Evolutionary conservation across 1,140 invertebrate species (phyloP).

Genomic region (Ceratoteleas bidentatus): DNA sequence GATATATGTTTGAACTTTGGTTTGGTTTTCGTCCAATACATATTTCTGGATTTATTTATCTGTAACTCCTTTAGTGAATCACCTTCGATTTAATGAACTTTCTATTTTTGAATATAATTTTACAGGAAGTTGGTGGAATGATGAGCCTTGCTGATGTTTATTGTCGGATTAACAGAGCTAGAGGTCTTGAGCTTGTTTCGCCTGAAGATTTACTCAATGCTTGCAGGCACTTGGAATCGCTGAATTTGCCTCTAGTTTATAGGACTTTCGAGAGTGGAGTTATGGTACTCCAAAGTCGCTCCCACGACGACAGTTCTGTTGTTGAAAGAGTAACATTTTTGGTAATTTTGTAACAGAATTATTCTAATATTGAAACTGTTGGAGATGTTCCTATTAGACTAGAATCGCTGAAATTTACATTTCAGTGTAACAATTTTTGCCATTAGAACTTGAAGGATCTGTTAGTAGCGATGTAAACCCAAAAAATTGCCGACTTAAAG

Average conservation of each 20-base stretch:
- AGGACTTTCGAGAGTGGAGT: conserved; percentile 94
- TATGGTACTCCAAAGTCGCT: conserved; percentile 91
- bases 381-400: too few species aligned
- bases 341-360: conserved; percentile 80
- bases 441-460: too few species aligned
- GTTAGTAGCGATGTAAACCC: too few species aligned
- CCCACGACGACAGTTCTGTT: conserved; percentile 89
- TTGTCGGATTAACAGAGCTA: conserved; percentile 95
- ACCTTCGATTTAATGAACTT: background rate
- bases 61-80: too few species aligned
- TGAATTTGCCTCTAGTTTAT: conserved; percentile 89
- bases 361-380: background rate
- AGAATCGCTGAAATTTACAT: too few species aligned
- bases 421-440: too few species aligned
- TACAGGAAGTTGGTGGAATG: conserved; percentile 94
- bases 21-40: too few species aligned
- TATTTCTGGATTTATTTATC: too few species aligned
- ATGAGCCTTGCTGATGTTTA: conserved; percentile 98
- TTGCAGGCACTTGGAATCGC: conserved; percentile 85
- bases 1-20: too few species aligned
- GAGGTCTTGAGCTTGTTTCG: conserved; percentile 93
- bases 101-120: conserved; percentile 12
- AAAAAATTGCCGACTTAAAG: too few species aligned
- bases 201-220: conserved; percentile 97
- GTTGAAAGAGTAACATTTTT: conserved; percentile 86